A percentile compares a stretch with the other conserved stretches of the same genome.
phyloP scores from a whole-genome alignment of 2,888 invertebrate genomes.

The Drosophila rubida region DNA sequence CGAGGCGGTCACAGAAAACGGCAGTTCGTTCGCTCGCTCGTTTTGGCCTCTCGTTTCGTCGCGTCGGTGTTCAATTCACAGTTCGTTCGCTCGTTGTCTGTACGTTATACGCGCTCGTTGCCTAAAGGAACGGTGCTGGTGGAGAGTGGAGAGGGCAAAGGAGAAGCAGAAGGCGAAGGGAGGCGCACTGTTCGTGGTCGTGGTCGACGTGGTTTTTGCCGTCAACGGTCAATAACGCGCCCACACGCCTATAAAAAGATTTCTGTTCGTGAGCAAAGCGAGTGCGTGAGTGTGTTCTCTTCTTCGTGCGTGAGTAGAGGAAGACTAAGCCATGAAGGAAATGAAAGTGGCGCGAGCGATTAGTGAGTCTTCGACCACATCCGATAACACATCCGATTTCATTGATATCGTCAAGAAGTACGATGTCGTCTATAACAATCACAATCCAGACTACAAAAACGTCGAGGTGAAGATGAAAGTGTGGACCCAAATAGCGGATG shows the following conservation, averaged over 20 bases:
- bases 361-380: slow-evolving; percentile 82
- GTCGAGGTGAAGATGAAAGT: slow-evolving; percentile 84
- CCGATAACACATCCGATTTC: slow-evolving; percentile 84
- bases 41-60: slow-evolving; percentile 35
- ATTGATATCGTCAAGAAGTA: slow-evolving; percentile 84
- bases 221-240: slow-evolving; percentile 60
- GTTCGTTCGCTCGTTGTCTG: slow-evolving; percentile 43
- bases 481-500: slow-evolving; percentile 83
- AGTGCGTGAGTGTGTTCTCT: not conserved
- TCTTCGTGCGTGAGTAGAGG: slow-evolving; percentile 11
- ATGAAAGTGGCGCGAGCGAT: slow-evolving; percentile 80
- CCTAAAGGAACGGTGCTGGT: not conserved
- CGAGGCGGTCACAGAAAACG: slow-evolving; percentile 81
- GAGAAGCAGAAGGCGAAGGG: slow-evolving; percentile 1
- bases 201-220: slow-evolving; percentile 32
- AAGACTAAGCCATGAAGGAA: slow-evolving; percentile 63
- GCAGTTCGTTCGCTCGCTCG: slow-evolving; percentile 60
- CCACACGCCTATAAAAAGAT: slow-evolving; percentile 65
- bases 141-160: slow-evolving; percentile 1
- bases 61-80: slow-evolving; percentile 19
- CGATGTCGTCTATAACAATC: slow-evolving; percentile 84
- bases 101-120: slow-evolving; percentile 6
- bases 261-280: slow-evolving; percentile 32
- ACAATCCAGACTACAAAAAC: slow-evolving; percentile 84
- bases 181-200: slow-evolving; percentile 26